Evolutionary conservation across 1,140 invertebrate species (phyloP).

Genomic region (Conus betulinus): DNA sequence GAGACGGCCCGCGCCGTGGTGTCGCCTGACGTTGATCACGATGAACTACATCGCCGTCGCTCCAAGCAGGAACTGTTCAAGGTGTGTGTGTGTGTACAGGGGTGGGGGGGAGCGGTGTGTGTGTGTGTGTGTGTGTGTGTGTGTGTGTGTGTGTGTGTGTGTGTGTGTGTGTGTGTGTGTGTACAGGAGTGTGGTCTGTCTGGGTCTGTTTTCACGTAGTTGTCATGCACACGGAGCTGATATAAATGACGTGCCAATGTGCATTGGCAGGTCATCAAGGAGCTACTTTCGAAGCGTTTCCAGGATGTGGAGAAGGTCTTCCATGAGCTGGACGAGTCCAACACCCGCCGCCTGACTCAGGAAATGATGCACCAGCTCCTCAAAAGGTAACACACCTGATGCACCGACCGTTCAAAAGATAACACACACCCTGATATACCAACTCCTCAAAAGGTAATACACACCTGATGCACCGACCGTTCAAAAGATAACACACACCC

Average conservation of each 20-base stretch:
- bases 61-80: constrained; percentile 65
- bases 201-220: no score
- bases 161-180: no score
- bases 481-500: no score
- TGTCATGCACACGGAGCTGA: no score
- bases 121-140: not conserved
- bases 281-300: constrained; percentile 64
- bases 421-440: no score
- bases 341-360: constrained; percentile 69
- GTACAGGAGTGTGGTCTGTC: no score
- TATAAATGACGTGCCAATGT: not conserved
- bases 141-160: no score
- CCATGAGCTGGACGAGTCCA: constrained; percentile 70
- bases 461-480: no score
- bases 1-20: constrained; percentile 25
- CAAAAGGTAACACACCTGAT: constrained; percentile 57
- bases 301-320: constrained; percentile 71
- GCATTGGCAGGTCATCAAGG: constrained; percentile 59
- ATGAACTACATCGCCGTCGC: constrained; percentile 48
- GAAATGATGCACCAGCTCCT: constrained; percentile 73
- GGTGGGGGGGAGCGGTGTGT: not conserved
- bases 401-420: no score
- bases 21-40: constrained; percentile 37
- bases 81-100: constrained; percentile 16
- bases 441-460: no score